phyloP scores from a whole-genome alignment of 2,113 vertebrate species.

The Microtus oregoni region DNA sequence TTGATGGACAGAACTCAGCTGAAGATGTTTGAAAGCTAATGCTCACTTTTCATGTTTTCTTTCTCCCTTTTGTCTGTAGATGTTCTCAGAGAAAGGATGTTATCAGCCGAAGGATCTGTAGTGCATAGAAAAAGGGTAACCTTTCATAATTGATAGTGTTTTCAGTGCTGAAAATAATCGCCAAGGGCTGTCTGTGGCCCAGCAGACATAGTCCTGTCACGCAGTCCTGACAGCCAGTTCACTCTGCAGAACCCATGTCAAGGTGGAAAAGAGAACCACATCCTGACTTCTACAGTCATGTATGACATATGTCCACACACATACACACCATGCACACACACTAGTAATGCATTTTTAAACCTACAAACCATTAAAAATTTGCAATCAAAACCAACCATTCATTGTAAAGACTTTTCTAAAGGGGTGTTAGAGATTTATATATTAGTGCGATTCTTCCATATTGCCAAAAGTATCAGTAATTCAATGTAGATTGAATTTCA shows the following conservation, averaged over 20 bases:
- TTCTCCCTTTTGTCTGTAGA: not conserved
- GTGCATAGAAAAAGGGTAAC: not conserved
- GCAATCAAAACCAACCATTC: not conserved
- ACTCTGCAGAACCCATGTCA: not conserved
- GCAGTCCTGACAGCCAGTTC: not conserved
- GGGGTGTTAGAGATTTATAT: not conserved
- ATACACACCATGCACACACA: too few relatives aligned
- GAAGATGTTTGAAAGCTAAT: not conserved
- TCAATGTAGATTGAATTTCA: constrained; percentile 62
- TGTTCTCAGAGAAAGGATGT: constrained; percentile 21
- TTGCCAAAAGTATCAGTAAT: constrained; percentile 59
- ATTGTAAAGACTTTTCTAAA: constrained; percentile 45
- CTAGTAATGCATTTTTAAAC: not conserved
- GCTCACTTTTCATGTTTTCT: not conserved
- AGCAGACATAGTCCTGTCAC: not conserved
- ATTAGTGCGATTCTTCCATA: not conserved
- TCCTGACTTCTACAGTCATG: not conserved
- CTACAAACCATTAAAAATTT: not conserved
- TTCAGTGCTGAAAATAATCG: not conserved
- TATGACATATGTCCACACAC: not conserved
- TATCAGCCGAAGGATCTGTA: not conserved
- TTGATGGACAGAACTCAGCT: not conserved
- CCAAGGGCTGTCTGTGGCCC: not conserved
- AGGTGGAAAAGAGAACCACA: not conserved
- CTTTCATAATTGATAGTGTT: not conserved